A percentile compares a stretch with the other conserved stretches of the same genome.
Evolutionary conservation across 2,113 vertebrate species (phyloP).

Genomic region (Microcebus murinus): DNA sequence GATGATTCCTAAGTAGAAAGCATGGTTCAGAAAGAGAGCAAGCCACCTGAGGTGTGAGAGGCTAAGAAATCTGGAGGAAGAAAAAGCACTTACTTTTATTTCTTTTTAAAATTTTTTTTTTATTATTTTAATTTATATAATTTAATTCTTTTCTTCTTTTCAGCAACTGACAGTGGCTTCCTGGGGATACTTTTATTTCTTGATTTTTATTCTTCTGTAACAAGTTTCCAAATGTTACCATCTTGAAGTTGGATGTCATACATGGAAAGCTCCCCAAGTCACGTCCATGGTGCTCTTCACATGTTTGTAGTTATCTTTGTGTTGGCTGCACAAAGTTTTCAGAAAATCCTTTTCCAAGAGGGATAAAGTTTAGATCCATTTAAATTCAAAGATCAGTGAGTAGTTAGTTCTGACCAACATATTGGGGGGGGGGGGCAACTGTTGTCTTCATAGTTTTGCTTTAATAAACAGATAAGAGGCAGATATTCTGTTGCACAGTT

Average conservation of each 20-base stretch:
- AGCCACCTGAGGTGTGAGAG: background rate
- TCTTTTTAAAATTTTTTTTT: background rate
- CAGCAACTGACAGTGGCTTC: too few species aligned
- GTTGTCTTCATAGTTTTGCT: constrained; percentile 49
- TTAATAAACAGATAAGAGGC: constrained; percentile 60
- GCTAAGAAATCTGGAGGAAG: background rate
- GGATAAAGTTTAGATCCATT: background rate
- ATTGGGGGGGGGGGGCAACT: constrained; percentile 24
- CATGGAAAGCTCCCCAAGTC: background rate
- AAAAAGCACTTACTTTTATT: background rate
- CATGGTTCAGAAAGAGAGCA: background rate
- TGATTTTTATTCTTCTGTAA: constrained; percentile 16
- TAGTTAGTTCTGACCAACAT: constrained; percentile 13
- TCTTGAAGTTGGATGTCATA: background rate
- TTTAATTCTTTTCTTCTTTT: too few species aligned
- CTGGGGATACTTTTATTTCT: background rate
- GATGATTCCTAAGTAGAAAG: background rate
- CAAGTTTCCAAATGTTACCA: background rate
- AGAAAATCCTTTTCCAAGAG: constrained; percentile 23
- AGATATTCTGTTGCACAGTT: constrained; percentile 42
- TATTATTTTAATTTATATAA: too few species aligned
- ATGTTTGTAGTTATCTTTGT: background rate
- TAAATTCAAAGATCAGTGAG: background rate
- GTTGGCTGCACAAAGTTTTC: background rate
- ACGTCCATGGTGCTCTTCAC: background rate